Evolutionary conservation across 2,113 vertebrate species (phyloP).

Genomic region (Cyprinodon brontotheroides): DNA sequence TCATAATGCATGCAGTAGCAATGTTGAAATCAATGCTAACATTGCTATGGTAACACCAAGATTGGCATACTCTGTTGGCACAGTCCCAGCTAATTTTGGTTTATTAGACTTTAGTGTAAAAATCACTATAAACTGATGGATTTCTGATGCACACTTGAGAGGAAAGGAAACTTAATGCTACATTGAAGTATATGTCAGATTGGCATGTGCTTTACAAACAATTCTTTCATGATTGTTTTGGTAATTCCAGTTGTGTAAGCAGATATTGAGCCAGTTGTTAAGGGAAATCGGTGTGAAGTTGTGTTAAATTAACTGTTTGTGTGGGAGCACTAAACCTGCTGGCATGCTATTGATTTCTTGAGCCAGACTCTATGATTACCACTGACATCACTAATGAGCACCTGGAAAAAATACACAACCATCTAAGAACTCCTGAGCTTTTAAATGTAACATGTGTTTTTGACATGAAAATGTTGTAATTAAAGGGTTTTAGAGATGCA

Average conservation of each 20-base stretch:
- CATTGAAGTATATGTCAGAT: not conserved
- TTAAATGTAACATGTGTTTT: not conserved
- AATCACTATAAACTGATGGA: not conserved
- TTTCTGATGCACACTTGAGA: not conserved
- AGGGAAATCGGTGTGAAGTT: not conserved
- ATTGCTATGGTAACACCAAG: not conserved
- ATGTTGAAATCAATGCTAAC: not conserved
- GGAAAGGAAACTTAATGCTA: not conserved
- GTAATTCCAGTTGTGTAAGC: not conserved
- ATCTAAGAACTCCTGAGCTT: not conserved
- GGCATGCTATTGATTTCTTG: not conserved
- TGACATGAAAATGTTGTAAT: constrained; percentile 15
- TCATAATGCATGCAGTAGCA: not conserved
- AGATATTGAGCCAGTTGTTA: not conserved
- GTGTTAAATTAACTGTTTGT: constrained; percentile 9
- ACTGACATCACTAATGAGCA: not conserved
- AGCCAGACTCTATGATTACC: not conserved
- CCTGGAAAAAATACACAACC: constrained; percentile 2
- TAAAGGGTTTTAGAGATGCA: constrained; percentile 4
- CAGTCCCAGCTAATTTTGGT: not conserved
- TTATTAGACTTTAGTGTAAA: not conserved
- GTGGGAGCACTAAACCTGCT: not conserved
- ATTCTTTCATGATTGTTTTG: not conserved
- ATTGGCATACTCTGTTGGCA: not conserved
- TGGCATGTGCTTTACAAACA: not conserved